A percentile compares a stretch with the other conserved stretches of the same genome.
phyloP scores from a whole-genome alignment of 2,888 invertebrate species.

The Metopia argyrocephala region DNA sequence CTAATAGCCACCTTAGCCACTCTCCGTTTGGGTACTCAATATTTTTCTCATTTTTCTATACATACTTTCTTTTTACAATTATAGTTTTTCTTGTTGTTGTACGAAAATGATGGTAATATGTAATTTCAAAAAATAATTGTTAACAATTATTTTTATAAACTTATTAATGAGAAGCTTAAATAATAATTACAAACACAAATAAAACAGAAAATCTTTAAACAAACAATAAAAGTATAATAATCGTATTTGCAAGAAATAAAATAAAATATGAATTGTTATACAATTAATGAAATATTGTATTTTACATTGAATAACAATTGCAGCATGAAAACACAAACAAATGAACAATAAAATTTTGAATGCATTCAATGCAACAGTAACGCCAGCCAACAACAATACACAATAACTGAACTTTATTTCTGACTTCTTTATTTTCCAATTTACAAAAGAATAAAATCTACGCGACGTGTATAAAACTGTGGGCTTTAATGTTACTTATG shows the following conservation, averaged over 20 bases:
- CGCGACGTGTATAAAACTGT: too few species aligned
- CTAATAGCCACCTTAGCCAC: too few species aligned
- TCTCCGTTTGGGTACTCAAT: too few species aligned
- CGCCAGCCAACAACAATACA: conserved; percentile 4
- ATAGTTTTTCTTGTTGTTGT: too few species aligned
- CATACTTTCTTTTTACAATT: too few species aligned
- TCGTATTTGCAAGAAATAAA: neutral
- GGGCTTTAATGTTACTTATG: too few species aligned
- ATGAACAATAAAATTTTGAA: conserved; percentile 16
- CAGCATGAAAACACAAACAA: neutral
- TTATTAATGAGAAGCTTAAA: too few species aligned
- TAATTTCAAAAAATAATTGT: too few species aligned
- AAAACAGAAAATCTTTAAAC: conserved; percentile 4
- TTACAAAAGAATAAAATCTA: too few species aligned
- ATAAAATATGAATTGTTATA: neutral
- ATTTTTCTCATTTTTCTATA: too few species aligned
- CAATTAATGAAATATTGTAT: neutral
- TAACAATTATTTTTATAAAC: too few species aligned
- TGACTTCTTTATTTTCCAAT: neutral
- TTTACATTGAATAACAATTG: neutral
- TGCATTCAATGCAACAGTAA: conserved; percentile 38
- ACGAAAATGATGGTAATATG: too few species aligned
- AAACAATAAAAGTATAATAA: neutral
- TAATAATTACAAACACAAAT: conserved; percentile 23
- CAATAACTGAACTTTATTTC: neutral